Evolutionary conservation across 2,113 vertebrate species (phyloP).

Genomic region (Motacilla tschutschensis): DNA sequence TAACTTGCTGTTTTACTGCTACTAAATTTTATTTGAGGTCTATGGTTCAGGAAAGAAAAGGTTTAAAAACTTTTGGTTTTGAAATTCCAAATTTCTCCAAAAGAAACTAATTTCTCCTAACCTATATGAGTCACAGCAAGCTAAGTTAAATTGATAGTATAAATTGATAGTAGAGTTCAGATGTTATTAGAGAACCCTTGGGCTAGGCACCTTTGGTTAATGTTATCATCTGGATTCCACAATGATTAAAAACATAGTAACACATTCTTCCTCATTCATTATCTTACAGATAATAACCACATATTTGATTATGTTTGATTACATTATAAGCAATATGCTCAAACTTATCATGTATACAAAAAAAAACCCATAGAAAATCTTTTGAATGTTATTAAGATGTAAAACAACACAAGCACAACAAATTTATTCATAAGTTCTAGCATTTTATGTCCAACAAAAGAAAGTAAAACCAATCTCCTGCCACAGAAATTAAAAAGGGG

Average conservation of each 20-base stretch:
- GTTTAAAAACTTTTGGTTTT: background rate
- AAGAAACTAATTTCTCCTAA: background rate
- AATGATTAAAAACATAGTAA: constrained; percentile 6
- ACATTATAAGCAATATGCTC: background rate
- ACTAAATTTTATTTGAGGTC: background rate
- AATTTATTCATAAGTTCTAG: background rate
- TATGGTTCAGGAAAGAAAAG: background rate
- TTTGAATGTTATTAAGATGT: background rate
- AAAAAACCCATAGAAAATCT: background rate
- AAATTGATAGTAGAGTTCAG: background rate
- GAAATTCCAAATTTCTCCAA: background rate
- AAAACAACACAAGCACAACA: background rate
- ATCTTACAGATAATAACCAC: constrained; percentile 7
- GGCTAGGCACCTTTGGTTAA: background rate
- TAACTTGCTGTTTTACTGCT: background rate
- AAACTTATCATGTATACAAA: background rate
- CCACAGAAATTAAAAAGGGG: background rate
- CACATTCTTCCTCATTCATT: constrained; percentile 16
- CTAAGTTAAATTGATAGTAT: background rate
- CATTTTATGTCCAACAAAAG: background rate
- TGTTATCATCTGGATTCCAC: background rate
- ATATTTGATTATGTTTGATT: constrained; percentile 24
- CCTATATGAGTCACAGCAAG: background rate
- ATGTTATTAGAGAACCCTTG: constrained; percentile 2
- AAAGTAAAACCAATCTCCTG: background rate